phyloP scores from a whole-genome alignment of 1,140 invertebrate genomes.

The Eupeodes corollae region DNA sequence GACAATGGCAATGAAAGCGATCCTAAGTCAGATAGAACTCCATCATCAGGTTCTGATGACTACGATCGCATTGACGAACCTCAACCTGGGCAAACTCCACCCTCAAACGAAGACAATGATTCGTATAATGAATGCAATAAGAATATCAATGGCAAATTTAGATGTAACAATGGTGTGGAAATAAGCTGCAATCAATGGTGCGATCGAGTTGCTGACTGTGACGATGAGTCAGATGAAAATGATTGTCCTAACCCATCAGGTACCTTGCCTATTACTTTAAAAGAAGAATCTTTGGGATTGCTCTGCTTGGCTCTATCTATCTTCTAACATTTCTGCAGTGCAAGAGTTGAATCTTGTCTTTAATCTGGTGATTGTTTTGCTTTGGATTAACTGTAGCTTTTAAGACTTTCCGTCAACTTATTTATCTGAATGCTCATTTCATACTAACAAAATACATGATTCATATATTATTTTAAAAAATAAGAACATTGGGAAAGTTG shows the following conservation, averaged over 20 bases:
- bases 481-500: too few relatives aligned
- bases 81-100: neutral
- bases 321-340: neutral
- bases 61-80: neutral
- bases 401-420: too few relatives aligned
- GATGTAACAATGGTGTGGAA: conserved; percentile 5
- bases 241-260: neutral
- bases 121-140: conserved; percentile 2
- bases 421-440: too few relatives aligned
- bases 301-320: neutral
- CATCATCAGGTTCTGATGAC: neutral
- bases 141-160: conserved; percentile 3
- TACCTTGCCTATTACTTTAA: neutral
- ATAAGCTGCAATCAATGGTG: conserved; percentile 32
- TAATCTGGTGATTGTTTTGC: neutral
- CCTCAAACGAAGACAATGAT: too few relatives aligned
- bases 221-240: conserved; percentile 39
- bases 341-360: neutral
- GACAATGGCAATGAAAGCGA: neutral
- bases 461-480: too few relatives aligned
- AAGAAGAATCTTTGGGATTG: neutral
- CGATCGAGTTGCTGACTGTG: conserved; percentile 43
- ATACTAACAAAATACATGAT: too few relatives aligned
- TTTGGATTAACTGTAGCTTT: too few relatives aligned
- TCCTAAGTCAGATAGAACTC: neutral